These are phyloP conservation scores for Pogona vitticeps DNA, from an alignment of 2,113 vertebrate species.

Conservation along the genomic window DNA sequence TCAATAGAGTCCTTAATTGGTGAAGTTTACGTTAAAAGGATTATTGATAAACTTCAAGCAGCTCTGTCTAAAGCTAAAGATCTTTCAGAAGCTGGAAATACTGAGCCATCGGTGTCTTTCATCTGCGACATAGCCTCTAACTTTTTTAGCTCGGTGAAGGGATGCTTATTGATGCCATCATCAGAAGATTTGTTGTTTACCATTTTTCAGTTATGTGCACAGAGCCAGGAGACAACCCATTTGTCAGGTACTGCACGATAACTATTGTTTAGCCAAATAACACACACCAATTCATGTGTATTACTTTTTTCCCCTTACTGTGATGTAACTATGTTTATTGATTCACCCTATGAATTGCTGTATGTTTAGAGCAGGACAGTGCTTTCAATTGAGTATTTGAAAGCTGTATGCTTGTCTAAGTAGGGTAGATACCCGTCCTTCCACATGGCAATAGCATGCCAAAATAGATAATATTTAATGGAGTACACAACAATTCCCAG, in stretches of 20 bases:
- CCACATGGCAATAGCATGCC: background rate
- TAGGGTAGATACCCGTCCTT: background rate
- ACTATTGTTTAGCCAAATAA: background rate
- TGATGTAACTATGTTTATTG: too few species aligned
- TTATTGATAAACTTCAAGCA: slow-evolving; percentile 88
- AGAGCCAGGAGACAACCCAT: slow-evolving; percentile 81
- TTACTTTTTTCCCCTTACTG: background rate
- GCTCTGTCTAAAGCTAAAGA: slow-evolving; percentile 88
- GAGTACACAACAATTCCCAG: background rate
- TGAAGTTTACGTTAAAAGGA: slow-evolving; percentile 87
- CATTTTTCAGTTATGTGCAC: slow-evolving; percentile 90
- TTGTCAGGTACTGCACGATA: slow-evolving; percentile 81
- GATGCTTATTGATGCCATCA: slow-evolving; percentile 85
- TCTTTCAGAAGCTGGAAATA: slow-evolving; percentile 87
- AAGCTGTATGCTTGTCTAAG: background rate
- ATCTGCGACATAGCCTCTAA: slow-evolving; percentile 92
- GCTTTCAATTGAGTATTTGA: background rate
- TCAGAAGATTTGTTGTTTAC: slow-evolving; percentile 93
- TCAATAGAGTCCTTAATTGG: slow-evolving; percentile 86
- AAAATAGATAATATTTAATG: background rate
- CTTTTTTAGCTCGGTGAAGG: slow-evolving; percentile 91
- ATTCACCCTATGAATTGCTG: too few species aligned
- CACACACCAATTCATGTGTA: background rate
- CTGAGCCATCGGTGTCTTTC: slow-evolving; percentile 87
- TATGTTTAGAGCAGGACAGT: background rate